These are phyloP conservation scores for Synanthedon formicaeformis DNA, from an alignment of 2,888 invertebrate species.

Conservation along the genomic window DNA sequence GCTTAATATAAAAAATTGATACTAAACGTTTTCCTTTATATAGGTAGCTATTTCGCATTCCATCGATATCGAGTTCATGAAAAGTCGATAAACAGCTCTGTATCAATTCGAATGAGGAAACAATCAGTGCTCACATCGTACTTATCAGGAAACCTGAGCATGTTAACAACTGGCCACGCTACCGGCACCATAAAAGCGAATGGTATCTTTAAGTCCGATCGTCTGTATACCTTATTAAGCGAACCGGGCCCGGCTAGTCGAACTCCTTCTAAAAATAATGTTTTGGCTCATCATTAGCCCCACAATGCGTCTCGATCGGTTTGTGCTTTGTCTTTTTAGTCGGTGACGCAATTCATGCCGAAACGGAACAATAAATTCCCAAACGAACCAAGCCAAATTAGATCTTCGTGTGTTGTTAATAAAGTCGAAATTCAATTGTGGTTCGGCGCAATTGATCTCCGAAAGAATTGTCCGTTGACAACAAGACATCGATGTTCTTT, in stretches of 20 bases:
- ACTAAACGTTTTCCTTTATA: background rate
- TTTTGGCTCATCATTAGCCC: constrained; percentile 62
- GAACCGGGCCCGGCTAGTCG: constrained; percentile 19
- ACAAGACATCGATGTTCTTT: constrained; percentile 68
- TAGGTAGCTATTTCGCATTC: background rate
- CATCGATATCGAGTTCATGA: background rate
- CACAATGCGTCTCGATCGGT: constrained; percentile 51
- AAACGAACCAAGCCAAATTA: constrained; percentile 13
- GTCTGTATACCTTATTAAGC: constrained; percentile 41
- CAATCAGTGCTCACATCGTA: constrained; percentile 14
- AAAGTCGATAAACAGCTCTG: background rate
- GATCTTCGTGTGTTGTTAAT: constrained; percentile 10
- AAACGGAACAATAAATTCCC: constrained; percentile 53
- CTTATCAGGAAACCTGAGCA: constrained; percentile 6
- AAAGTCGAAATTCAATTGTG: constrained; percentile 20
- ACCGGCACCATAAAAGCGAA: constrained; percentile 51
- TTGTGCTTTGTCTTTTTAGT: constrained; percentile 66
- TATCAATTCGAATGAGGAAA: constrained; percentile 8
- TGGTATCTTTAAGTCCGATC: constrained; percentile 36
- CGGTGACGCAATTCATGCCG: constrained; percentile 65
- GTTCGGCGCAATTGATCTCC: constrained; percentile 35
- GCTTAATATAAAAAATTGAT: no score
- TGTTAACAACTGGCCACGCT: constrained; percentile 30
- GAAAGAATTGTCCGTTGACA: constrained; percentile 66
- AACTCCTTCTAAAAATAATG: constrained; percentile 55